A percentile compares a stretch with the other conserved stretches of the same genome.
These are phyloP conservation scores for Zelostemma sp. DNA, from an alignment of 1,140 invertebrate species.

Conservation along the genomic window DNA sequence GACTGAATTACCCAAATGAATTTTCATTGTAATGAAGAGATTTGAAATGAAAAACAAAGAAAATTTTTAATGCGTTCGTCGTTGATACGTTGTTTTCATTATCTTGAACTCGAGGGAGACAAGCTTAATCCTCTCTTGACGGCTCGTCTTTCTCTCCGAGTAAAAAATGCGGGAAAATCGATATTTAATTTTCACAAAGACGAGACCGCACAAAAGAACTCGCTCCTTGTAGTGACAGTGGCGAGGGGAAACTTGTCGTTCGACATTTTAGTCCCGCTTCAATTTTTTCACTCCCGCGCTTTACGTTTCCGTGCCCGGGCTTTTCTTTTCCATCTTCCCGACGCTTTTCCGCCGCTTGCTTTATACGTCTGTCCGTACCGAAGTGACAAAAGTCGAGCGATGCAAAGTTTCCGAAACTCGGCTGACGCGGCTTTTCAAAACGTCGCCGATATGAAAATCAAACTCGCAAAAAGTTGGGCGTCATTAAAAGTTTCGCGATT, in stretches of 20 bases:
- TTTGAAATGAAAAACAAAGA: too few relatives aligned
- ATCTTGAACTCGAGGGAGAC: neutral
- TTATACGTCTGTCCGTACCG: slow-evolving; percentile 1
- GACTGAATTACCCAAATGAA: too few relatives aligned
- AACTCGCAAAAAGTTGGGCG: neutral
- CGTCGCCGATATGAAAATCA: neutral
- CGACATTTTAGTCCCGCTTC: neutral
- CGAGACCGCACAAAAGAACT: slow-evolving; percentile 43
- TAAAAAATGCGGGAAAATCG: slow-evolving; percentile 40
- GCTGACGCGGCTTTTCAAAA: neutral
- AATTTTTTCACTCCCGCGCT: slow-evolving; percentile 9
- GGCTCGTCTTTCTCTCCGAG: neutral
- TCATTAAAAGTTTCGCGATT: too few relatives aligned
- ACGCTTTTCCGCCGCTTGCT: slow-evolving; percentile 11
- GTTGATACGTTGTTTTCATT: too few relatives aligned
- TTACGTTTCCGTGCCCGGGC: slow-evolving; percentile 10
- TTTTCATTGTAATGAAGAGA: too few relatives aligned
- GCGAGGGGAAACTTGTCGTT: neutral
- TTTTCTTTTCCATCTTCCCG: slow-evolving; percentile 24
- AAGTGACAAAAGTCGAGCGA: slow-evolving; percentile 20
- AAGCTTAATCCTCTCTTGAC: too few relatives aligned
- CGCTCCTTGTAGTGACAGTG: slow-evolving; percentile 8
- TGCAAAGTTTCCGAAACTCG: neutral
- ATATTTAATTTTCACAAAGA: slow-evolving; percentile 58
- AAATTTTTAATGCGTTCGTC: too few relatives aligned